Base-by-base conservation (phyloP, 2,113 vertebrate species). In the Pseudolaguvia tuberculata region DNA sequence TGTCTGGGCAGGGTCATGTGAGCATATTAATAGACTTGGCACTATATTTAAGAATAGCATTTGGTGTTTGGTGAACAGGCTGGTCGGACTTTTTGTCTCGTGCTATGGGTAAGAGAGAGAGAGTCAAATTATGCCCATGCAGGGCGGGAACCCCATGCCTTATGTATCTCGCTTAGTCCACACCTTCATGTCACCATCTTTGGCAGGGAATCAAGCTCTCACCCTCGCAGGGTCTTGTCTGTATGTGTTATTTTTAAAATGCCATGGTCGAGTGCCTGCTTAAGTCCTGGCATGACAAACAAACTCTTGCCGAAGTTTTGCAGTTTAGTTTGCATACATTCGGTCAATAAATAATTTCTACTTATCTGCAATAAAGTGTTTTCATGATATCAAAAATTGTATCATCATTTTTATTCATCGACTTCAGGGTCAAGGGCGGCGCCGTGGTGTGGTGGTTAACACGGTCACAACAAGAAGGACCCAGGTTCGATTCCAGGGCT, bases 181-280 rank as follows among this genome's bases (percentile, higher is more conserved):
- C 51, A 25, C 23, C 21, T 55, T 50, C 77, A 79, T 75, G 70
- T 79, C 79, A 69, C 79, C 81, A 81, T 84, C 77, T 82, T 82
- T 84, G 79, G 83, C 80, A 5, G 77, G 76, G 61, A 75, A 76
- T 82, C 83, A 79, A 78, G 74, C 31, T 70, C 66, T 79, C 75
- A 73, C 74, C 59, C 68, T 55, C 58, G 4, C 48, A 27, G 25
- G 76, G 73, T 56, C 31, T 47, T 71, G 75, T 58, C 39, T 71
- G 52, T 67, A 58, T 0, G 73, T 39, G 69, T 76, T 81, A 81
- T 81, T 81, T 81, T 81, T 81, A 78, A 76, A 79, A 65, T 75
- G 53, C 11, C 55, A 39, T 78, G n/a, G n/a, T 78, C 61, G n/a
- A n/a, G 31, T 75, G 79, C 66, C 58, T 70, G 17, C 57, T 57